phyloP scores from a whole-genome alignment of 2,888 invertebrate genomes.

The Perithous albicinctus region DNA sequence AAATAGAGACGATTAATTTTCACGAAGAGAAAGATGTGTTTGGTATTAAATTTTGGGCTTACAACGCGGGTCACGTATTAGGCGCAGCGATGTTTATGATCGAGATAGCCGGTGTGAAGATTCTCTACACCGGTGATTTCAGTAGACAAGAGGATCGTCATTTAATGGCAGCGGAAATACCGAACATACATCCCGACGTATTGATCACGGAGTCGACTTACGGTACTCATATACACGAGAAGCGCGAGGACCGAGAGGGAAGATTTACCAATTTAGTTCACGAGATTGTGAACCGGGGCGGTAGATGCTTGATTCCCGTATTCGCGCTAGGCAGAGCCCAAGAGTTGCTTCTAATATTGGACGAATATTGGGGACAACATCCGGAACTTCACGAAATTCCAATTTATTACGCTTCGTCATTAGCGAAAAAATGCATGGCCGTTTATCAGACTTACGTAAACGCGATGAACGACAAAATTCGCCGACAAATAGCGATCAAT shows the following conservation, averaged over 20 bases:
- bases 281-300: conserved; percentile 98
- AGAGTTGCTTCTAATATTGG: conserved; percentile 95
- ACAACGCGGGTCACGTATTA: conserved; percentile 99
- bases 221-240: conserved; percentile 99
- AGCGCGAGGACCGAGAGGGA: conserved; percentile 97
- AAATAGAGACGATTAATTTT: conserved; percentile 99
- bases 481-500: conserved; percentile 97
- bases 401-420: conserved; percentile 99
- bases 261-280: conserved; percentile 97
- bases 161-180: conserved; percentile 99
- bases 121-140: conserved; percentile 99
- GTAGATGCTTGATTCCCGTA: conserved; percentile 98
- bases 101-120: conserved; percentile 98
- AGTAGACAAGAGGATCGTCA: conserved; percentile 99
- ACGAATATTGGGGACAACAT: conserved; percentile 99
- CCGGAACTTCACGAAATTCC: conserved; percentile 99
- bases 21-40: conserved; percentile 99
- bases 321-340: conserved; percentile 99
- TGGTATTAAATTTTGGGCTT: conserved; percentile 99
- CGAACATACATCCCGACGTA: conserved; percentile 97
- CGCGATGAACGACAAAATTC: conserved; percentile 99
- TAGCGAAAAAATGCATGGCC: conserved; percentile 99
- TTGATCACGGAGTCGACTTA: conserved; percentile 99
- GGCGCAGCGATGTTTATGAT: conserved; percentile 99
- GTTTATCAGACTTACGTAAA: conserved; percentile 99